phyloP scores from a whole-genome alignment of 2,888 invertebrate genomes.

The Danaus chrysippus region DNA sequence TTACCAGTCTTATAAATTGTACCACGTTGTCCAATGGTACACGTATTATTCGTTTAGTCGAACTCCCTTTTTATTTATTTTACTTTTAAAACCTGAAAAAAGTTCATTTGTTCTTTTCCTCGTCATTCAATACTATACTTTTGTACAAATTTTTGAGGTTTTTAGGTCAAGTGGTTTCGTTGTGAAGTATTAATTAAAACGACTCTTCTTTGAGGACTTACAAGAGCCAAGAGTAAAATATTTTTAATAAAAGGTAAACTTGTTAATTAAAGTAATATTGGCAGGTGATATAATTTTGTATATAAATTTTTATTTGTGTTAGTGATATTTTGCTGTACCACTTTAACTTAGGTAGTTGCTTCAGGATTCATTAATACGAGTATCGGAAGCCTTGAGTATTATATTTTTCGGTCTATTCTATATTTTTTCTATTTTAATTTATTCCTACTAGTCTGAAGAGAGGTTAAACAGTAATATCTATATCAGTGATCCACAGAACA shows the following conservation, averaged over 20 bases:
- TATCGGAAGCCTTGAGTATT: no score
- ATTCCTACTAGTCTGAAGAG: no score
- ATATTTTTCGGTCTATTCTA: no score
- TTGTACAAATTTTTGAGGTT: conserved; percentile 15
- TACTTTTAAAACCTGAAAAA: no score
- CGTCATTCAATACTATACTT: conserved; percentile 13
- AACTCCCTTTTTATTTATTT: no score
- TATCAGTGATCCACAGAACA: no score
- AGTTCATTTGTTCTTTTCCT: conserved; percentile 9
- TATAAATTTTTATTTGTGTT: conserved; percentile 22
- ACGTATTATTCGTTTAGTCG: no score
- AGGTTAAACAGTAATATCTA: no score
- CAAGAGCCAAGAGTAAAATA: conserved; percentile 13
- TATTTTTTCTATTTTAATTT: no score
- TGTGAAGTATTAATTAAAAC: conserved; percentile 5
- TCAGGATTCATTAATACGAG: no score
- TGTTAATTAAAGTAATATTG: conserved; percentile 5
- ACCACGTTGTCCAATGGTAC: no score
- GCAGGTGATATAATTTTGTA: conserved; percentile 17
- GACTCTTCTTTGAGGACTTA: conserved; percentile 5
- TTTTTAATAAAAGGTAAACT: conserved; percentile 13
- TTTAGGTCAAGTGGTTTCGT: conserved; percentile 9
- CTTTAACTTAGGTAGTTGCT: background rate
- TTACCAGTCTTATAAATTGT: no score
- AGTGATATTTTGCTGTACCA: conserved; percentile 52